Base-by-base conservation (phyloP, 30 jellyfish, hydroid and myxozoan genomes). In the Hydractinia echinata region DNA sequence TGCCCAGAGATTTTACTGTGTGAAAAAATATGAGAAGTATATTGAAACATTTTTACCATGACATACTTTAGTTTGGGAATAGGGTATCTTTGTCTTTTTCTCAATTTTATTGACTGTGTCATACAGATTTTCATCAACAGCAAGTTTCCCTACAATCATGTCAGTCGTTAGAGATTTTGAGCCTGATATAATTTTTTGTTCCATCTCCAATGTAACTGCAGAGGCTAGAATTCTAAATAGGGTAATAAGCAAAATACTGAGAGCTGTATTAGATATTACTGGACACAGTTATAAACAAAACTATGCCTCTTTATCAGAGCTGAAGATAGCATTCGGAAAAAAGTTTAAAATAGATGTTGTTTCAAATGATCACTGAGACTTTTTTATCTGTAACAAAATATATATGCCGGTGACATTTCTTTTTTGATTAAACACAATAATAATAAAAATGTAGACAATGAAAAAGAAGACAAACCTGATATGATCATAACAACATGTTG, bases 401-500 rank as follows among this genome's bases (percentile, higher is more conserved):
- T 30, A 1, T 30, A 30, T 30, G 44, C 44, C 44, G 2, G 44
- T 30, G 44, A 30, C 2, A 30, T 30, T 30, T 30, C 2, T 2
- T 30, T 30, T 2, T 30, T 30, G 44, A 30, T 30, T 30, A 30
- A 30, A 30, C 44, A 30, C 44, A 30, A 30, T 30, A 30, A 30
- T 30, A 30, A 30, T 30, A 30, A 54, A 50, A 51, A 6, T 3
- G 7, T 54, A 8, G n/a, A 20, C 7, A 55, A n/a, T 53, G 4
- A 10, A 0, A 4, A 53, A 14, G 50, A 20, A 50, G 48, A 8
- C 44, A 76, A 52, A 93, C 99, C 99, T 93, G 61, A 87, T 14
- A 66, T 93, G 99, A 66, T 93, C 99, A 67, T 76, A 83, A 14
- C 95, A 73, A 53, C 99, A 93, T 16, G 84, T 58, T 5, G 90